A percentile compares a stretch with the other conserved stretches of the same genome.
Evolutionary conservation across 2,113 vertebrate species (phyloP).

Genomic region (Speoplatyrhinus poulsoni): DNA sequence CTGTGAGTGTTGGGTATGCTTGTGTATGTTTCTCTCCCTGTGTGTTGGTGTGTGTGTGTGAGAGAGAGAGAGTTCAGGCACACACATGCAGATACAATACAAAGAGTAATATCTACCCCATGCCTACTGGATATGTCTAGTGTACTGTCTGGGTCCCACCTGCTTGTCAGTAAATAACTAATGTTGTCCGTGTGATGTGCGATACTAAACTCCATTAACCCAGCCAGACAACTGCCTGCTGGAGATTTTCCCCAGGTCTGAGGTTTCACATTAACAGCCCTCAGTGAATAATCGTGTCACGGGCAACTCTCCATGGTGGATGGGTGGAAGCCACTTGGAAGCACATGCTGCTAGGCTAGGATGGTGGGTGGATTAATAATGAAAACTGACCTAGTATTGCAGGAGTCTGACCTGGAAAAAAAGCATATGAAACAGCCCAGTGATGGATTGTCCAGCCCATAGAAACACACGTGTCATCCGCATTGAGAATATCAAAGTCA

Average conservation of each 20-base stretch:
- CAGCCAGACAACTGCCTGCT: constrained; percentile 22
- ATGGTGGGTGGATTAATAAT: constrained; percentile 59
- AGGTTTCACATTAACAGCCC: constrained; percentile 56
- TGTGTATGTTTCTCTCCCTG: not conserved
- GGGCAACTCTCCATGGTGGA: constrained; percentile 51
- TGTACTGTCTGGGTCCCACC: constrained; percentile 8
- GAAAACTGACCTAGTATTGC: constrained; percentile 48
- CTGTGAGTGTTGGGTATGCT: constrained; percentile 2
- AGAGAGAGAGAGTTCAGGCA: no score
- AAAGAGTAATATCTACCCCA: not conserved
- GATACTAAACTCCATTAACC: constrained; percentile 28
- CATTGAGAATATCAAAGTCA: constrained; percentile 14
- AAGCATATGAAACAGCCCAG: not conserved
- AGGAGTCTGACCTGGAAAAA: constrained; percentile 26
- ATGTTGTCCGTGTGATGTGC: not conserved
- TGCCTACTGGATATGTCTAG: not conserved
- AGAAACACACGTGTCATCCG: constrained; percentile 23
- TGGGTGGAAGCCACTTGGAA: constrained; percentile 50
- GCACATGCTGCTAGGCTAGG: constrained; percentile 43
- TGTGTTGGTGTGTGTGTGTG: constrained; percentile 3
- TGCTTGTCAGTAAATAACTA: constrained; percentile 24
- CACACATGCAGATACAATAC: not conserved
- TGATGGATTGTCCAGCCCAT: constrained; percentile 6
- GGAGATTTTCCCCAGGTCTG: not conserved
- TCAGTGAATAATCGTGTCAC: constrained; percentile 59